A percentile compares a stretch with the other conserved stretches of the same genome.
Evolutionary conservation across 2,113 vertebrate species (phyloP).

Genomic region (Steatornis caripensis): DNA sequence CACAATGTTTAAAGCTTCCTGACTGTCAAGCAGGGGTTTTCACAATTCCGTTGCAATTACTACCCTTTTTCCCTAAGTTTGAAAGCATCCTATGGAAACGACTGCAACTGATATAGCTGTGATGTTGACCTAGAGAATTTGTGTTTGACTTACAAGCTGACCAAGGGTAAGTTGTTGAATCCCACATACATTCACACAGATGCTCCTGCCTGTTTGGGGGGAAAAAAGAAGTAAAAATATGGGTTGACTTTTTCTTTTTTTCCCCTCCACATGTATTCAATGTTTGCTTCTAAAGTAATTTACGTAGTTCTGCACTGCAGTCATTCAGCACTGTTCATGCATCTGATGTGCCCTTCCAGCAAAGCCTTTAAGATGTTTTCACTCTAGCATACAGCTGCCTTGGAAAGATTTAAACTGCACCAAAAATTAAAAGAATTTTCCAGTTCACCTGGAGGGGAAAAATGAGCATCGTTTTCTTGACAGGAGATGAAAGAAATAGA

Average conservation of each 20-base stretch:
- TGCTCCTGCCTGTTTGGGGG: background rate
- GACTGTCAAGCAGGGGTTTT: background rate
- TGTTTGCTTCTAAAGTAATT: background rate
- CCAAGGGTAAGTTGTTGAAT: background rate
- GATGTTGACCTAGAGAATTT: background rate
- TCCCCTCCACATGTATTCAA: background rate
- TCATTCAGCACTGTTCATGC: background rate
- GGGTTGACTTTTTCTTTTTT: background rate
- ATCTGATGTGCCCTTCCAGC: background rate
- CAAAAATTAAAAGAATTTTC: conserved; percentile 1
- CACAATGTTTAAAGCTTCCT: background rate
- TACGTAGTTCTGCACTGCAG: background rate
- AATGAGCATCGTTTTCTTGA: background rate
- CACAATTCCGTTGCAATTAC: background rate
- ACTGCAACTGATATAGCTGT: background rate
- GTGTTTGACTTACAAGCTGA: background rate
- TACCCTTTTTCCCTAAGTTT: background rate
- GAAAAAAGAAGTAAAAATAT: background rate
- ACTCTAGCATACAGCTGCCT: background rate
- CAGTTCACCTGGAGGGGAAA: conserved; percentile 1
- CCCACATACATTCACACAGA: background rate
- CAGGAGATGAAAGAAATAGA: conserved; percentile 20
- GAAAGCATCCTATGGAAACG: background rate
- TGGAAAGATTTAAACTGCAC: background rate
- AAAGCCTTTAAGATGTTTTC: background rate